Percentiles rank a stretch among this genome's conserved stretches.
Evolutionary conservation across 23 tunicate species (phyloP).

Genomic region (Halocynthia roretzi): DNA sequence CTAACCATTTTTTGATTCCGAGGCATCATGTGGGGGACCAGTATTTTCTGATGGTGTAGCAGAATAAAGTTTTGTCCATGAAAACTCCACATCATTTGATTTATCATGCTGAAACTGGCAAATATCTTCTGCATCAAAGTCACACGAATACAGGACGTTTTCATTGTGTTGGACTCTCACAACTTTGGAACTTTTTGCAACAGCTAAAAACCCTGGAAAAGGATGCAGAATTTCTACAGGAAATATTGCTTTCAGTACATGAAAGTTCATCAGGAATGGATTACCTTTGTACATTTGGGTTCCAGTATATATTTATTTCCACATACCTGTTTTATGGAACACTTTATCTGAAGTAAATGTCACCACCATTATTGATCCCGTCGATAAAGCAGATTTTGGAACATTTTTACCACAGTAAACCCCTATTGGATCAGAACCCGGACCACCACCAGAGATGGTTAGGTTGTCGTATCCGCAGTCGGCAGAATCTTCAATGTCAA

Average conservation of each 20-base stretch:
- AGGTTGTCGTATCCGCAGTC: conserved; percentile 22
- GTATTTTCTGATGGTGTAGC: conserved; percentile 58
- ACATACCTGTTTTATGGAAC: conserved; percentile 14
- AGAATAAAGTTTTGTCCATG: conserved; percentile 35
- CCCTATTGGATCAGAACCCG: conserved; percentile 10
- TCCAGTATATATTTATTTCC: neutral
- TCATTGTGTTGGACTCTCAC: too few species aligned
- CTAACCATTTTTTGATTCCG: conserved; percentile 38
- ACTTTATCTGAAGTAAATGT: conserved; percentile 12
- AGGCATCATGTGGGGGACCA: conserved; percentile 70
- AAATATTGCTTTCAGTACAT: too few species aligned
- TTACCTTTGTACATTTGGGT: too few species aligned
- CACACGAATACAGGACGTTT: conserved; percentile 35
- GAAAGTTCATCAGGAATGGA: too few species aligned
- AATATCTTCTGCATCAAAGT: conserved; percentile 31
- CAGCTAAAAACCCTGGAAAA: conserved; percentile 55
- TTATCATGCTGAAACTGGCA: conserved; percentile 50
- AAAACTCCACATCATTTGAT: conserved; percentile 30
- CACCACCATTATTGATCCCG: conserved; percentile 21
- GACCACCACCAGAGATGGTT: conserved; percentile 9
- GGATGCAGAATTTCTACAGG: neutral
- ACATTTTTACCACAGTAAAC: conserved; percentile 10
- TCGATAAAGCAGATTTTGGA: conserved; percentile 7
- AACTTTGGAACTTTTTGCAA: neutral
- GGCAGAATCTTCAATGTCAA: conserved; percentile 6